Evolutionary conservation across 2,797 vertebrate genomes (phyloP), one percentile per base, ranked within the genome.

Genomic region (Enteromius trimaculatus): DNA sequence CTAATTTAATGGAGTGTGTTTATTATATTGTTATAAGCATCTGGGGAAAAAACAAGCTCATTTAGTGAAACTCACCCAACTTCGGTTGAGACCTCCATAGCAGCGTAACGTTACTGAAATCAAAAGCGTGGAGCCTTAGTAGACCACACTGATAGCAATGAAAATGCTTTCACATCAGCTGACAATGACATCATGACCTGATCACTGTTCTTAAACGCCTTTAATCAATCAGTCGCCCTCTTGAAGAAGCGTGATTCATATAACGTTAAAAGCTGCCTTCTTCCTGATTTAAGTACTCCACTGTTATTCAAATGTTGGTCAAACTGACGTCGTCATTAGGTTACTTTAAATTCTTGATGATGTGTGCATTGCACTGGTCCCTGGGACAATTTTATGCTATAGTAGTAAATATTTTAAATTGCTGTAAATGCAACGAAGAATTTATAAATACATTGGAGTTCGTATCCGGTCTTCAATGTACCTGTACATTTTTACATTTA

Each of bases 151-250:
- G 72, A 76, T 10, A 53, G 55, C 19, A 29, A 44, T 53, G 11
- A n/a, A 76, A 55, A 60, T 6, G 64, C 14, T 70, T 49, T 69
- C 10, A 42, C 23, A 49, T 83, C 81, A 83, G 74, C 81, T 83
- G 81, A 83, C 65, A 77, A 9, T 70, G 74, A 77, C 49, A 47
- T 77, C 81, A 42, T 42, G 64, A 53, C 60, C 16, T 21, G 42
- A 64, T 49, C 53, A 23, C 14, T 39, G 80, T 53, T 34, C 21
- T 65, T 34, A 1, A 44, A 58, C 6, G 2, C 34, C 26, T 82
- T 68, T 9, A 65, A 75, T 81, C 80, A 53, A 42, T 34, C 79
- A 23, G 10, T 1, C 17, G 29, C 37, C 1, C 19, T 26, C 7
- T 11, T 23, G 11, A 76, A 58, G n/a, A 76, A 37, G 34, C 6